Conservation (phyloP, 1,140 invertebrate genomes). For the Lepidurus arcticus region DNA sequence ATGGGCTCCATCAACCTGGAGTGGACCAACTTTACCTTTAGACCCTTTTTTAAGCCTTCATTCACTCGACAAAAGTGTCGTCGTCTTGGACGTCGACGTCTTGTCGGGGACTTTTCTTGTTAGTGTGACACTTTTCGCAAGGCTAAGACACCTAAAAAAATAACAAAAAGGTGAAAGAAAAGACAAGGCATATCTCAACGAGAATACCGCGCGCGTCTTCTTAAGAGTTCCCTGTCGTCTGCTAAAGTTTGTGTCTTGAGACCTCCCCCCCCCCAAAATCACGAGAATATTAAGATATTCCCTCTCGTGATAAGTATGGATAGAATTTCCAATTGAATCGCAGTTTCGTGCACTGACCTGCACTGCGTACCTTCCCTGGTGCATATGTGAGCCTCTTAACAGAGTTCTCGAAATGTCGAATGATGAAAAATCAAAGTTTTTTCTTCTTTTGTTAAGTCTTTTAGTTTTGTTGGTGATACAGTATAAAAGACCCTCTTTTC, state of each 20-base stretch:
- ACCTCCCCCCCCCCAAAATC: too few species aligned
- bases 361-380: too few species aligned
- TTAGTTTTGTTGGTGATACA: neutral
- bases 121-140: neutral
- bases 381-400: too few species aligned
- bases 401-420: too few species aligned
- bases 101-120: neutral
- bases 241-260: neutral
- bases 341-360: too few species aligned
- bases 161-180: neutral
- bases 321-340: too few species aligned
- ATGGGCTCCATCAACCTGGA: conserved; percentile 17
- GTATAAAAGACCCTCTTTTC: neutral
- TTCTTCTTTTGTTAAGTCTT: too few species aligned
- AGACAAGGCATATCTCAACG: neutral
- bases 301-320: too few species aligned
- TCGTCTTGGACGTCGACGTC: neutral
- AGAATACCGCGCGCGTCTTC: neutral
- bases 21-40: conserved; percentile 16
- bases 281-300: too few species aligned
- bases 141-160: neutral
- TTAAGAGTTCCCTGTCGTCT: neutral
- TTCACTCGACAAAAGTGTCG: conserved; percentile 14
- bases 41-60: neutral
- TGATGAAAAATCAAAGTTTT: too few species aligned